phyloP scores from a whole-genome alignment of 1,140 invertebrate species.

The Atopsyche davidsoni region DNA sequence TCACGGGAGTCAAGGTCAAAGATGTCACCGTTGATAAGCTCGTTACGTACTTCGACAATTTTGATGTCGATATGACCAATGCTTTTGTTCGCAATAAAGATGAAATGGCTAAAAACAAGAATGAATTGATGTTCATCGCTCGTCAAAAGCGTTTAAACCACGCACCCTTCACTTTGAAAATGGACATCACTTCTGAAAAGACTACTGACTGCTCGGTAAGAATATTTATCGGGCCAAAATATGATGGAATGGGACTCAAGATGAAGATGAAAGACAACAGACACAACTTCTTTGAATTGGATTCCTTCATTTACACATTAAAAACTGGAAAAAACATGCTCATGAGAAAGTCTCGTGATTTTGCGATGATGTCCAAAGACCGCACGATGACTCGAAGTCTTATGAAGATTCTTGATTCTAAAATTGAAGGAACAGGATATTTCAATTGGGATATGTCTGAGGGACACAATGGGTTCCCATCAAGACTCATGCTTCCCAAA shows the following conservation, averaged over 20 bases:
- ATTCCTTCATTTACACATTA: conserved; percentile 61
- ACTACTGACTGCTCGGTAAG: conserved; percentile 49
- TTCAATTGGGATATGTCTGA: conserved; percentile 33
- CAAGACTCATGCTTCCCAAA: conserved; percentile 60
- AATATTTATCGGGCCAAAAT: conserved; percentile 56
- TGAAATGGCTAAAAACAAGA: conserved; percentile 19
- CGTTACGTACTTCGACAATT: conserved; percentile 49
- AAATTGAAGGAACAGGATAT: conserved; percentile 36
- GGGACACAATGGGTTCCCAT: conserved; percentile 55
- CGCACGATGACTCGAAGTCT: conserved; percentile 40
- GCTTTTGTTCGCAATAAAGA: conserved; percentile 28
- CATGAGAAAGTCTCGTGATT: conserved; percentile 60
- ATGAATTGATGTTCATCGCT: conserved; percentile 27
- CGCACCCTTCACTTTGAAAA: conserved; percentile 53
- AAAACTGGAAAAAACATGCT: conserved; percentile 60
- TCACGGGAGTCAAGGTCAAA: conserved; percentile 53
- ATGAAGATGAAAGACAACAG: conserved; percentile 46
- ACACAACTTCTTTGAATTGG: conserved; percentile 61
- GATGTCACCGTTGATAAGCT: conserved; percentile 48
- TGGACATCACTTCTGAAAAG: conserved; percentile 52
- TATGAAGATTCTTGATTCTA: conserved; percentile 39
- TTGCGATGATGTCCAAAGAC: conserved; percentile 51
- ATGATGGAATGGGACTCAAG: conserved; percentile 48
- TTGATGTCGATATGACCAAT: conserved; percentile 43
- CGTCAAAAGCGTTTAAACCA: conserved; percentile 51